Evolutionary conservation across 1,140 invertebrate species (phyloP), one percentile per base, ranked within the genome.

Genomic region (Eueides isabella): DNA sequence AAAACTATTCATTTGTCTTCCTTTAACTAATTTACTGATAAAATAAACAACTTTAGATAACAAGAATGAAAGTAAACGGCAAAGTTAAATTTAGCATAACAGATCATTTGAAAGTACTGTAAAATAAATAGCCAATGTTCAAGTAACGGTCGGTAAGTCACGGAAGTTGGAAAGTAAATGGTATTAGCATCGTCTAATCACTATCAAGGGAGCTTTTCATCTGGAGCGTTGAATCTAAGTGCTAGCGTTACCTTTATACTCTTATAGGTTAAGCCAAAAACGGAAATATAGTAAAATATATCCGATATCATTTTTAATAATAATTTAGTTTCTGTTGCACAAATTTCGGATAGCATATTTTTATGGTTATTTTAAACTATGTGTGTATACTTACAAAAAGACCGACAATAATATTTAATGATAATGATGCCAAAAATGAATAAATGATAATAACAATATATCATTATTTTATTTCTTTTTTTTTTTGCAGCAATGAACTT

Each of bases 121-220:
- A 81, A 86, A 90, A 90, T 91, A 88, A 91, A 91, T 85, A 86
- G 83, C 74, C 71, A 81, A 85, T 83, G 83, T 85, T 91, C 85
- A 78, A 78, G 87, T 88, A 88, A 89, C 88, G 87, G 87, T 85
- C 82, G 86, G 83, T 86, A 86, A 90, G 86, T 84, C 89, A 86
- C 85, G 86, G 82, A 92, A 90, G 87, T 90, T 88, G 79, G 86
- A 92, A 92, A 91, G 89, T 92, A 92, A 92, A 92, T 90, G 89
- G 86, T 91, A 92, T 92, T 92, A 92, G 91, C 87, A 89, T 86
- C 84, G 87, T 87, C 84, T 91, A 91, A 92, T 91, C 86, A 89
- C 89, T 88, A 85, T 79, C 91, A 83, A 76, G 89, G 88, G 91
- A 91, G 88, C 88, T 73, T 79, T 92, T 76, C 75, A 85, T 91